Conservation (phyloP, 2,797 vertebrate species). For the Notolepis coatsorum region DNA sequence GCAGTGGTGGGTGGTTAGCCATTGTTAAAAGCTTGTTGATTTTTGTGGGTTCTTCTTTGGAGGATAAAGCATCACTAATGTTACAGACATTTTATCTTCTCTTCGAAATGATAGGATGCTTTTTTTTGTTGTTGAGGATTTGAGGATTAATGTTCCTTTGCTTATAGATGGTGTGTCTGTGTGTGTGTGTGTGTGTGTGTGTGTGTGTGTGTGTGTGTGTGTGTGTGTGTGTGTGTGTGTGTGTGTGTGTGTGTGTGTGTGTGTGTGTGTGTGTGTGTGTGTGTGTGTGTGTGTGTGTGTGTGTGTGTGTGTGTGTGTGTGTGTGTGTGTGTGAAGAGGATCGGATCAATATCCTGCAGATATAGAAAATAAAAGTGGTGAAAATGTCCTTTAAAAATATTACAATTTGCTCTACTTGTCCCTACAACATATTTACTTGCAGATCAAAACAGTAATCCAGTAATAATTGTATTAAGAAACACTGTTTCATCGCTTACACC, state of each 20-base stretch:
- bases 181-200: not conserved
- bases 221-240: not conserved
- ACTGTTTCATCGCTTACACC: not conserved
- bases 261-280: not conserved
- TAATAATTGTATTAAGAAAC: constrained; percentile 5
- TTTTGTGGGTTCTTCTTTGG: constrained; percentile 17
- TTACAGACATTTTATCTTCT: constrained; percentile 1
- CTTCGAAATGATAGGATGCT: not conserved
- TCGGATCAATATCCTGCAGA: no score
- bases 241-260: not conserved
- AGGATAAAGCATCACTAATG: not conserved
- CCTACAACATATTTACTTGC: not conserved
- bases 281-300: constrained; percentile 3
- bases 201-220: not conserved
- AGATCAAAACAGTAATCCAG: not conserved
- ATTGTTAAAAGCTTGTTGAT: constrained; percentile 71
- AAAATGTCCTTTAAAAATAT: no score
- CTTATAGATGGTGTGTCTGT: not conserved
- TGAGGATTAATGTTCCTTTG: not conserved
- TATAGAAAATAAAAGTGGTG: no score
- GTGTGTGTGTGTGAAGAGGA: not conserved
- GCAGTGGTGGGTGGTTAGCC: constrained; percentile 78
- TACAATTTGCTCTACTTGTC: no score
- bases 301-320: not conserved
- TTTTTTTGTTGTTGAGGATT: not conserved